These are phyloP conservation scores for Lerista edwardsae DNA, from an alignment of 2,797 vertebrate genomes.

Conservation along the genomic window DNA sequence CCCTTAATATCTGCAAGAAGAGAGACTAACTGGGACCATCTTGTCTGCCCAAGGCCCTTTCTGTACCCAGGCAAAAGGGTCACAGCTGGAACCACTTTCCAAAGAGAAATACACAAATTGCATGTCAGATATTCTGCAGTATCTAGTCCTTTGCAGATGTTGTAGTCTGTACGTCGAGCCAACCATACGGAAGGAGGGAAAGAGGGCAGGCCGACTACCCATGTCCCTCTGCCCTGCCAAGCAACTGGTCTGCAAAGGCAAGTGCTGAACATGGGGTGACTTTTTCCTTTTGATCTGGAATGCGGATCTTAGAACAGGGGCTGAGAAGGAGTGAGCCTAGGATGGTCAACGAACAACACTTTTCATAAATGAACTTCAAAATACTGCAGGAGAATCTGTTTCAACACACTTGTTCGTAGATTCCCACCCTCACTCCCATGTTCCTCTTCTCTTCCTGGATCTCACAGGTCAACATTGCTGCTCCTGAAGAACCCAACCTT, in stretches of 20 bases:
- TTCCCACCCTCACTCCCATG: fast-evolving
- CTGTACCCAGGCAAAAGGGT: constrained; percentile 34
- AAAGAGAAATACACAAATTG: constrained; percentile 43
- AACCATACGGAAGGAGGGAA: too few species aligned
- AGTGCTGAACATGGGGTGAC: too few species aligned
- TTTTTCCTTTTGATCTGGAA: too few species aligned
- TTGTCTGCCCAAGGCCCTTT: constrained; percentile 38
- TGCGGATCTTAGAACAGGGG: too few species aligned
- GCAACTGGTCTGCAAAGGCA: too few species aligned
- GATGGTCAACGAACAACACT: too few species aligned
- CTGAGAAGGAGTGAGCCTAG: not conserved
- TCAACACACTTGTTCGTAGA: not conserved
- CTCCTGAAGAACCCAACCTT: constrained; percentile 93
- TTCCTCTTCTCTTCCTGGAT: not conserved
- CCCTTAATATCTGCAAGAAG: too few species aligned
- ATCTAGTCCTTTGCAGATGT: not conserved
- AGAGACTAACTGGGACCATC: constrained; percentile 51
- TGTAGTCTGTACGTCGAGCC: too few species aligned
- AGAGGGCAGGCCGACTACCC: too few species aligned
- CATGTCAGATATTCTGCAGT: constrained; percentile 48
- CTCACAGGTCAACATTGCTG: constrained; percentile 85
- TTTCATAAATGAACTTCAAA: not conserved
- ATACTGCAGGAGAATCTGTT: not conserved
- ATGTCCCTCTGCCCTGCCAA: too few species aligned
- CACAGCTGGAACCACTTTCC: constrained; percentile 45